A percentile compares a stretch with the other conserved stretches of the same genome.
phyloP scores from a whole-genome alignment of 2,113 vertebrate genomes.

The Ictidomys tridecemlineatus region DNA sequence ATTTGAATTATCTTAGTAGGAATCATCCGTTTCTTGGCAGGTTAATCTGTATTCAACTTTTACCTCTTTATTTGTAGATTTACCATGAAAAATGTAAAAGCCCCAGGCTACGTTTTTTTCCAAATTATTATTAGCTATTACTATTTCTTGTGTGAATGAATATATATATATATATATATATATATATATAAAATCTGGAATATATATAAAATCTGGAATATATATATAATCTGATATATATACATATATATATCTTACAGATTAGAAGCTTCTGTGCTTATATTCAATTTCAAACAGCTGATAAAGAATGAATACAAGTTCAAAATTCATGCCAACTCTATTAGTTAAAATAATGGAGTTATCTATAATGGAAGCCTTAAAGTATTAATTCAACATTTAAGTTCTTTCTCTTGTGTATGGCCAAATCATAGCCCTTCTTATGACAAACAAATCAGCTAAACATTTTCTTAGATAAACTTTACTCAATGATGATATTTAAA shows the following conservation, averaged over 20 bases:
- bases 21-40: not conserved
- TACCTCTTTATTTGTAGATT: conserved; percentile 23
- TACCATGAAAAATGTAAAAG: not conserved
- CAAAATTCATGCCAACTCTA: not conserved
- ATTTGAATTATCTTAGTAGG: not conserved
- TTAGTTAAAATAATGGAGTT: not conserved
- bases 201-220: no score
- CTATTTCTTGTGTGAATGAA: not conserved
- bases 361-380: not conserved
- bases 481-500: not conserved
- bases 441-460: not conserved
- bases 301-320: not conserved
- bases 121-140: not conserved
- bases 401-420: not conserved
- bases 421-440: not conserved
- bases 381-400: not conserved
- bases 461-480: not conserved
- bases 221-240: no score
- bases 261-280: not conserved
- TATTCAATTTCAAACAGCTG: not conserved
- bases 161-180: no score
- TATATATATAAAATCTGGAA: no score
- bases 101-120: not conserved
- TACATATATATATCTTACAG: no score
- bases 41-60: not conserved